Percentiles rank a stretch among this genome's conserved stretches.
phyloP scores from a whole-genome alignment of 2,797 vertebrate species.

The Apodemus agrarius region DNA sequence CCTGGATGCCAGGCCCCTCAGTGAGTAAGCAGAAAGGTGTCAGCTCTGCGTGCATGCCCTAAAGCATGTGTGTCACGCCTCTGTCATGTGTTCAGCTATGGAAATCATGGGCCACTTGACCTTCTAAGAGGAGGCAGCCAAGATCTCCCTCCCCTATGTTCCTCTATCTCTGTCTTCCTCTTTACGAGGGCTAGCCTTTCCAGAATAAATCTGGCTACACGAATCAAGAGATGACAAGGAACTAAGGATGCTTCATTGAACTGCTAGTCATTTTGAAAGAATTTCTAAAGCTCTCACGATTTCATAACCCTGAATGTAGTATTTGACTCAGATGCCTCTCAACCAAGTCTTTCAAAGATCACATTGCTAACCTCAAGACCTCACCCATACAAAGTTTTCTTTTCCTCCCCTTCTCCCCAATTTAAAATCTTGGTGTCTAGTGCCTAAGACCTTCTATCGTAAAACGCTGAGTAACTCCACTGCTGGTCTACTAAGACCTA shows the following conservation, averaged over 20 bases:
- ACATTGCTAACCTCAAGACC: neutral
- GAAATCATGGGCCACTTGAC: neutral
- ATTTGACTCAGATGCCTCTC: neutral
- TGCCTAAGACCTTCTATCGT: neutral
- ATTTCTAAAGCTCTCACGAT: neutral
- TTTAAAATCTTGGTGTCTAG: neutral
- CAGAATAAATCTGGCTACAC: neutral
- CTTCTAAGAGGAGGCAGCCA: neutral
- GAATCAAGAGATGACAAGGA: neutral
- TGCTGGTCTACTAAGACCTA: neutral
- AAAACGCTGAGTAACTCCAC: neutral
- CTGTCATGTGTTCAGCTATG: neutral
- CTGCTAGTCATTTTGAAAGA: neutral
- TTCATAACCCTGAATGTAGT: neutral
- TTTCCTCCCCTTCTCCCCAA: neutral
- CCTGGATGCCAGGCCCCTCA: neutral
- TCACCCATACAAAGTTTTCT: neutral
- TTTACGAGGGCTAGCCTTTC: neutral
- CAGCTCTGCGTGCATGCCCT: neutral
- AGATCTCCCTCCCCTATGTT: neutral
- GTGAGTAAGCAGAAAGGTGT: neutral
- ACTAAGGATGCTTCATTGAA: neutral
- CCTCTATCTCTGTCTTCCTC: neutral
- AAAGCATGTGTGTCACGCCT: neutral
- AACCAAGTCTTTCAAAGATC: neutral